A percentile compares a stretch with the other conserved stretches of the same genome.
Conservation (phyloP, 2,113 vertebrate genomes). For the Lycaon pictus region DNA sequence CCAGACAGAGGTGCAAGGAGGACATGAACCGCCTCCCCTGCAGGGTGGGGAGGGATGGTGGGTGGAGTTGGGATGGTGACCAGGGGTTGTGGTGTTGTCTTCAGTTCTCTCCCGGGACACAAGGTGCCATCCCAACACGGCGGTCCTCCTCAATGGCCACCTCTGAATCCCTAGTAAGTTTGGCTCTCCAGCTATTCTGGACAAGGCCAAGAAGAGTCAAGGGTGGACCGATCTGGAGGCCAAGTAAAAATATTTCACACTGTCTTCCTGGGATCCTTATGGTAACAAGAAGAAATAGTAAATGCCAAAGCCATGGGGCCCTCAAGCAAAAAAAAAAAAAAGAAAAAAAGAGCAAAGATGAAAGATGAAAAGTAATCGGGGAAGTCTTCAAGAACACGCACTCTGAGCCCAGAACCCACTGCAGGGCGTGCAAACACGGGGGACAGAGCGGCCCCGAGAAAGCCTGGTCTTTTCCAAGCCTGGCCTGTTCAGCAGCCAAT, state of each 20-base stretch:
- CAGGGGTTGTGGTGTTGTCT: fast-evolving
- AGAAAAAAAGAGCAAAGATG: not conserved
- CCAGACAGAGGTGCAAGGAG: not conserved
- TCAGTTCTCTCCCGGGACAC: not conserved
- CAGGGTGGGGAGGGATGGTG: fast-evolving
- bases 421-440: not conserved
- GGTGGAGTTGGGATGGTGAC: too few relatives aligned
- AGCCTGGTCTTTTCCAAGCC: not conserved
- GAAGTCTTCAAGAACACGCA: not conserved
- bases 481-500: not conserved
- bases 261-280: not conserved
- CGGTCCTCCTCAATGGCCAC: not conserved
- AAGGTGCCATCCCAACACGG: not conserved
- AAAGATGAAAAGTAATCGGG: not conserved
- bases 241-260: not conserved
- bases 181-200: not conserved
- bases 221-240: not conserved
- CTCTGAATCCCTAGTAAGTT: not conserved
- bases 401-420: not conserved
- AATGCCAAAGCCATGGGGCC: not conserved
- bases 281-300: not conserved
- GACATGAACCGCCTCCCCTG: not conserved
- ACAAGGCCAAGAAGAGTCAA: not conserved
- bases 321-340: not conserved
- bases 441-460: fast-evolving